Percentiles rank a stretch among this genome's conserved stretches.
Conservation (phyloP, 2,113 vertebrate species). For the Aegotheles bennettii region DNA sequence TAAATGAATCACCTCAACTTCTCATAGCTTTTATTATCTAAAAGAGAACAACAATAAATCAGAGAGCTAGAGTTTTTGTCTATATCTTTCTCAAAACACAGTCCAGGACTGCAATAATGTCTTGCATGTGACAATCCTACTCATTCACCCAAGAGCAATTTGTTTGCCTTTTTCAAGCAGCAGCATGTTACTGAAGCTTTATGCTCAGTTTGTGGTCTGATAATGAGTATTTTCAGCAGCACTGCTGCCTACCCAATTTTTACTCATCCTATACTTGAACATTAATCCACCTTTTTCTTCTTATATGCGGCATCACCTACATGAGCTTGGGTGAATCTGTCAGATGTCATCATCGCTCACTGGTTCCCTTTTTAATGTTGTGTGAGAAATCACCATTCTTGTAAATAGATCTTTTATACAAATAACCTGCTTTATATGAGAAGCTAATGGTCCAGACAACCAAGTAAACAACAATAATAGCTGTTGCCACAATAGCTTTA, state of each 20-base stretch:
- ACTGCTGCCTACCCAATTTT: not conserved
- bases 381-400: not conserved
- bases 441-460: constrained; percentile 41
- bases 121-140: not conserved
- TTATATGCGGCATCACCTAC: not conserved
- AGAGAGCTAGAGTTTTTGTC: not conserved
- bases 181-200: not conserved
- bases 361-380: not conserved
- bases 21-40: not conserved
- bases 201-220: not conserved
- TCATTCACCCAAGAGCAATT: not conserved
- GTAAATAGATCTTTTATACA: constrained; percentile 21
- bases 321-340: not conserved
- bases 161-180: not conserved
- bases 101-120: not conserved
- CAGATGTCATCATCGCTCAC: not conserved
- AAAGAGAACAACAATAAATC: not conserved
- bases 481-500: constrained; percentile 42
- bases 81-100: not conserved
- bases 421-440: constrained; percentile 47
- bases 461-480: constrained; percentile 47
- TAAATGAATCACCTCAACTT: not conserved
- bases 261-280: not conserved
- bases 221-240: not conserved
- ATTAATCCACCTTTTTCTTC: not conserved